Evolutionary conservation across 2,888 invertebrate genomes (phyloP).

Genomic region (Fissipunctia ypsillon): DNA sequence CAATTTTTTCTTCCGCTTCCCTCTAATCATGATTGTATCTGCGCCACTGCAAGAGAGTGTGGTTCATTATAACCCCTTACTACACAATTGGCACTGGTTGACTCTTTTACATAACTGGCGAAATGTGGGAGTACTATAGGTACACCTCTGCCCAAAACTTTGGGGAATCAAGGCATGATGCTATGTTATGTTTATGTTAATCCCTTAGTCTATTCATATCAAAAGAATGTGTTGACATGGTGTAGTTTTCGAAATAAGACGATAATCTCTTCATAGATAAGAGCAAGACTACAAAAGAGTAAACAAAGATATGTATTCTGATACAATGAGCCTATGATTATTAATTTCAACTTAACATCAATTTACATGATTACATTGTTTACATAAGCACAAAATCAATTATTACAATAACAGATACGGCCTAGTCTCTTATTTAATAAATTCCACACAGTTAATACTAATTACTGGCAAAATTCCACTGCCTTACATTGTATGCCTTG

Average conservation of each 20-base stretch:
- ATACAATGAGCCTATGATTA: conserved; percentile 20
- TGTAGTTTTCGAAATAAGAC: conserved; percentile 54
- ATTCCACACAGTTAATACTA: conserved; percentile 37
- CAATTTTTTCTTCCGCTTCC: too few relatives aligned
- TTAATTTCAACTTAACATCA: conserved; percentile 30
- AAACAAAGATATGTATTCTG: conserved; percentile 22
- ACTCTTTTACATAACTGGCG: too few relatives aligned
- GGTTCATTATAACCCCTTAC: too few relatives aligned
- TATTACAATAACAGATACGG: conserved; percentile 51
- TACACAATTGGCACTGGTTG: too few relatives aligned
- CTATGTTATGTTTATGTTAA: too few relatives aligned
- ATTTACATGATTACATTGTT: conserved; percentile 45
- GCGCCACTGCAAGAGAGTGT: too few relatives aligned
- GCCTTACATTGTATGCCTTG: conserved; percentile 44
- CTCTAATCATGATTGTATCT: too few relatives aligned
- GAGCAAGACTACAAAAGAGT: conserved; percentile 33
- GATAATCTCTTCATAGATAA: conserved; percentile 47
- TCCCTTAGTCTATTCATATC: conserved; percentile 23
- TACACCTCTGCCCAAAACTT: too few relatives aligned
- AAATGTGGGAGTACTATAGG: too few relatives aligned
- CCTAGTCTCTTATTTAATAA: conserved; percentile 39
- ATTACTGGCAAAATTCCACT: conserved; percentile 54
- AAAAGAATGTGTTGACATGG: conserved; percentile 43
- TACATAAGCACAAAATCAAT: conserved; percentile 32
- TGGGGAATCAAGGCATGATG: too few relatives aligned